A percentile compares a stretch with the other conserved stretches of the same genome.
Conservation (phyloP, 2,113 vertebrate genomes). For the Lota lota region DNA sequence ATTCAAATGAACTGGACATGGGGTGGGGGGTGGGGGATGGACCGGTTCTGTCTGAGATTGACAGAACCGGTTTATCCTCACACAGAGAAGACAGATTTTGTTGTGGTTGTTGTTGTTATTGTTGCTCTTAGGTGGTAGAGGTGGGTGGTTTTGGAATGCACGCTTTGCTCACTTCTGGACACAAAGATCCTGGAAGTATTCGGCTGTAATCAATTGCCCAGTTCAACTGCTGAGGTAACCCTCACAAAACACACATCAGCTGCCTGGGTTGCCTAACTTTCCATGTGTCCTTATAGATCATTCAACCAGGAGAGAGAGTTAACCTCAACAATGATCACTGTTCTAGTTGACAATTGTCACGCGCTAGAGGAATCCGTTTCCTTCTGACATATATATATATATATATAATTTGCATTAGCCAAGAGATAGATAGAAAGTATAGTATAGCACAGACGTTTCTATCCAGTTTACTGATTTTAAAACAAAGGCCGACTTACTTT, state of each 20-base stretch:
- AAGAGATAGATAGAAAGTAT: conserved; percentile 28
- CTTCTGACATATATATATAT: conserved; percentile 16
- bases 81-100: conserved; percentile 34
- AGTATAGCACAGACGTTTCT: conserved; percentile 22
- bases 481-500: conserved; percentile 36
- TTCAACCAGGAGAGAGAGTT: too few relatives aligned
- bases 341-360: conserved; percentile 35
- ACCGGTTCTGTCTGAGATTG: conserved; percentile 3
- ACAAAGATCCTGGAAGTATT: too few relatives aligned
- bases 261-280: conserved; percentile 66
- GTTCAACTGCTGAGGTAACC: too few relatives aligned
- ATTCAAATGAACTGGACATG: conserved; percentile 39
- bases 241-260: background rate
- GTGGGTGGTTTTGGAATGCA: conserved; percentile 24
- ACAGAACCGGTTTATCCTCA: conserved; percentile 34
- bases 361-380: conserved; percentile 20
- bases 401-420: conserved; percentile 4
- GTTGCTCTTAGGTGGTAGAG: conserved; percentile 21
- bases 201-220: too few relatives aligned
- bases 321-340: conserved; percentile 33
- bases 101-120: conserved; percentile 25
- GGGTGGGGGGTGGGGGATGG: conserved; percentile 1
- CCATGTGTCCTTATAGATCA: conserved; percentile 64
- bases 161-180: too few relatives aligned
- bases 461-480: conserved; percentile 37